These are phyloP conservation scores for Caracal caracal DNA, from an alignment of 2,113 vertebrate species.

Conservation along the genomic window DNA sequence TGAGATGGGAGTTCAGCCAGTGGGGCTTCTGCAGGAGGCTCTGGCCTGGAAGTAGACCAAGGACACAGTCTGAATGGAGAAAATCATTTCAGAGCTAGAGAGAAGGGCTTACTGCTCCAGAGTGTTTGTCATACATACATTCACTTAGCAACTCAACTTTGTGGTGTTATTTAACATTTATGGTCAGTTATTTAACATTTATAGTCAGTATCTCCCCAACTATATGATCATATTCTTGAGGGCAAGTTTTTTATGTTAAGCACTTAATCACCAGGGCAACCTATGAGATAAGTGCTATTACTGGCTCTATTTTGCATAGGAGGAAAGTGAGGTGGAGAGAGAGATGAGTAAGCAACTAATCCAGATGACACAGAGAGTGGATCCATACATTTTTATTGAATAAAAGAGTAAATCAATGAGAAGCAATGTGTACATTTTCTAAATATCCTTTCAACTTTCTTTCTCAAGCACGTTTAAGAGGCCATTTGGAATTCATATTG, in stretches of 20 bases:
- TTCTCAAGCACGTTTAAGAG: constrained; percentile 61
- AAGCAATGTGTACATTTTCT: neutral
- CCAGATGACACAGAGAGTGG: neutral
- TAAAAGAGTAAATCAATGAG: constrained; percentile 19
- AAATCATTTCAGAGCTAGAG: neutral
- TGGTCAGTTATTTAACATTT: neutral
- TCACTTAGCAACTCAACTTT: neutral
- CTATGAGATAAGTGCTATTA: neutral
- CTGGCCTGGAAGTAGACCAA: neutral
- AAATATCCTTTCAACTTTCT: constrained; percentile 59
- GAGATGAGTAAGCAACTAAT: neutral
- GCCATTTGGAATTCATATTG: constrained; percentile 65
- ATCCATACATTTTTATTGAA: constrained; percentile 14
- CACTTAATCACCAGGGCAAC: neutral
- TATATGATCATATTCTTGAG: neutral
- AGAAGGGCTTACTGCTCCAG: neutral
- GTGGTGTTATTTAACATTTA: neutral
- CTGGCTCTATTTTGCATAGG: neutral
- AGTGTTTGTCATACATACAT: neutral
- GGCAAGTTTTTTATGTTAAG: neutral
- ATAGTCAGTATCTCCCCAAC: neutral
- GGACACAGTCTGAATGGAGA: neutral
- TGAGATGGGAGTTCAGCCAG: neutral
- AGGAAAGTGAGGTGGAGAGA: constrained; percentile 19
- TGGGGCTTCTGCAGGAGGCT: neutral